Evolutionary conservation across 2,888 invertebrate genomes (phyloP), one percentile per base, ranked within the genome.

Genomic region (Plemyria rubiginata): DNA sequence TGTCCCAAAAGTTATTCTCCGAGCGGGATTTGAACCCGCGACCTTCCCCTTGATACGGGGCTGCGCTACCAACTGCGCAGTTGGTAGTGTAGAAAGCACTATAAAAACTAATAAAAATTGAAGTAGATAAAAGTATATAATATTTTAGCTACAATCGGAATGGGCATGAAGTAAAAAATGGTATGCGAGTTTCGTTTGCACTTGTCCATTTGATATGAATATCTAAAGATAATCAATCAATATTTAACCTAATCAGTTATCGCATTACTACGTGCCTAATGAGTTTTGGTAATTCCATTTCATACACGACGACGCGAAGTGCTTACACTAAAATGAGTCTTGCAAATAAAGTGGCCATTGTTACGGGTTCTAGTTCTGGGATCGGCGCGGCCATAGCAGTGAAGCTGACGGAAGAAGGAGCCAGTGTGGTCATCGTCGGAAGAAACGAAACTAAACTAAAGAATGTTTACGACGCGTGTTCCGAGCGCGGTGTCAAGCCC

Each of bases 361-460:
- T 84, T 15, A 83, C 81, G 3, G 84, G 83, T 4, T 77, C 78
- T 0, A 80, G 82, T 59, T 80, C 82, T 2, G 83, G 84, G 2
- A 83, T 84, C 11, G 83, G 85, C 5, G 82, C 82, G 2, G 72
- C 82, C 0, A 76, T 77, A 22, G 84, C 83, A 0, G 59, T 78
- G 12, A 65, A 66, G 22, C 69, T 76, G 7, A 66, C 74, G 6
- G 56, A 64, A 53, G 67, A 71, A 65, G 70, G 70, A 2, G 75
- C 72, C 12, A 66, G 63, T 53, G 71, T 75, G 0, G 68, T 51
- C 12, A 68, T 75, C 13, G 67, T 73, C 13, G 75, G 73, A 9
- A 70, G 75, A 67, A 77, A 74, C 49, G 62, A 64, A 58, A 55
- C 28, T 5, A 77, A 75, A 57, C 70, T 77, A 13, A 66, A 72